Evolutionary conservation across 2,797 vertebrate genomes (phyloP).

Genomic region (Catostomus latipinnis): DNA sequence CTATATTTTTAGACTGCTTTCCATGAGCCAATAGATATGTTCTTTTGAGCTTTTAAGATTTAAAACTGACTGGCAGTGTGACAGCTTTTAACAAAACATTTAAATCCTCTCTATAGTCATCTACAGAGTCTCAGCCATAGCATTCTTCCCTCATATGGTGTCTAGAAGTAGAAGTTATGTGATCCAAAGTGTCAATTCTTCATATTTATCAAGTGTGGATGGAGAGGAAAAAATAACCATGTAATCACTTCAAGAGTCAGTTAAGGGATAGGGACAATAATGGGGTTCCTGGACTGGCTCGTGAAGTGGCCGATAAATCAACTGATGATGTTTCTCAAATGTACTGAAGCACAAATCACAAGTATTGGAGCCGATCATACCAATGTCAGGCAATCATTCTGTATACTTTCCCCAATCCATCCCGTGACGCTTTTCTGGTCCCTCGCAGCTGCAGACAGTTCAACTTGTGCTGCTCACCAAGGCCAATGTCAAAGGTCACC

Average conservation of each 20-base stretch:
- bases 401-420: constrained; percentile 99
- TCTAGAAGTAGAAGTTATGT: not conserved
- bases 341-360: constrained; percentile 94
- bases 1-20: constrained; percentile 37
- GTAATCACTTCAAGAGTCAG: constrained; percentile 41
- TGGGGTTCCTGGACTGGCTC: constrained; percentile 42
- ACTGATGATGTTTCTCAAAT: constrained; percentile 78
- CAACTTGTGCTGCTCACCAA: constrained; percentile 99
- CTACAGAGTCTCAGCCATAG: constrained; percentile 42
- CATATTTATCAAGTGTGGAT: constrained; percentile 33
- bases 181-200: constrained; percentile 45
- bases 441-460: constrained; percentile 99
- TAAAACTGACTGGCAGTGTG: constrained; percentile 60
- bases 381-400: constrained; percentile 98
- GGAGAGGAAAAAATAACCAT: constrained; percentile 37
- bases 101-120: constrained; percentile 23
- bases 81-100: constrained; percentile 41
- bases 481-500: constrained; percentile 99
- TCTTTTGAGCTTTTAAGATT: constrained; percentile 50
- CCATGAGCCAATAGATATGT: constrained; percentile 21
- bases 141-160: constrained; percentile 33
- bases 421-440: constrained; percentile 99
- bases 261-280: constrained; percentile 37
- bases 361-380: constrained; percentile 99
- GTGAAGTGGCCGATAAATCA: constrained; percentile 88